Conservation (phyloP, 2,888 invertebrate genomes). For the Tortrix viridana region DNA sequence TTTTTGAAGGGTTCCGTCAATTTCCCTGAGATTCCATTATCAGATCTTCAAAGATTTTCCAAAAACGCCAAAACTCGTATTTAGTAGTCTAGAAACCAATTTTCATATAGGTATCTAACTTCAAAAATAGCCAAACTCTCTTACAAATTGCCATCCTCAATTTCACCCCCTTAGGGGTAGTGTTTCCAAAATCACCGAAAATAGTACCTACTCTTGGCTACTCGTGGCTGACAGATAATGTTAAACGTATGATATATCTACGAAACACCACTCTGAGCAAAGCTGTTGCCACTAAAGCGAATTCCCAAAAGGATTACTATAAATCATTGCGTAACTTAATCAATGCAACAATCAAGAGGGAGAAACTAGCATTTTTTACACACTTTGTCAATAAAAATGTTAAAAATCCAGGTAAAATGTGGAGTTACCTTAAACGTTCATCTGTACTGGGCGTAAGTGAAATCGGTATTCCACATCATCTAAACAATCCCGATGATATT, state of each 20-base stretch:
- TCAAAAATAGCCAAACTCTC: too few species aligned
- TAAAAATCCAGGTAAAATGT: neutral
- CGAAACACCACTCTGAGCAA: neutral
- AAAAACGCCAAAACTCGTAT: too few species aligned
- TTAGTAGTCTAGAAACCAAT: too few species aligned
- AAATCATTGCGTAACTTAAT: neutral
- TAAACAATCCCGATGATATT: neutral
- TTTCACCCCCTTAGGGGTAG: too few species aligned
- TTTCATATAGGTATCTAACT: too few species aligned
- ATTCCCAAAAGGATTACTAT: neutral
- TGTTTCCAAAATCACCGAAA: too few species aligned
- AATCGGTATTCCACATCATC: neutral
- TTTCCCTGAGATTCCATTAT: too few species aligned
- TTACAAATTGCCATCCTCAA: too few species aligned
- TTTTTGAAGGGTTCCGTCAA: too few species aligned
- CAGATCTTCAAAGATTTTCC: too few species aligned
- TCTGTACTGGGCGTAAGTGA: neutral
- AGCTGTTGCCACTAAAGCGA: neutral
- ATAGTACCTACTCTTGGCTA: too few species aligned
- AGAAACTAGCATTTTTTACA: neutral
- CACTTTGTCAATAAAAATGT: neutral
- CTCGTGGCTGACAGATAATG: slow-evolving; percentile 2
- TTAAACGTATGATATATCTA: neutral
- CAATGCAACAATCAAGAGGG: neutral
- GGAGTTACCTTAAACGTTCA: neutral